Conservation (phyloP, 2,797 vertebrate species). For the Cuniculus paca region DNA sequence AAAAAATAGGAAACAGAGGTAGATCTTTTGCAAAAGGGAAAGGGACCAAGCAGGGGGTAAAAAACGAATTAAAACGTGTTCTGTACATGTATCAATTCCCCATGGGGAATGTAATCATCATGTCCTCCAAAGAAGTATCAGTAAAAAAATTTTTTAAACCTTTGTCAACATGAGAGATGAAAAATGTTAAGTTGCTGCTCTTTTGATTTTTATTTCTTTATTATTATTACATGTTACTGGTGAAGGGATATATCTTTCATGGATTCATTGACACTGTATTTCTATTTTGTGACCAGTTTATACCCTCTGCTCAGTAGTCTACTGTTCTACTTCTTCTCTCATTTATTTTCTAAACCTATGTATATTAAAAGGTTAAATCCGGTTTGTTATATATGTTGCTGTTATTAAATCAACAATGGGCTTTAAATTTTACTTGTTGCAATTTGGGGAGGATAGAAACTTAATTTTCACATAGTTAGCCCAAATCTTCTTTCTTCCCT, state of each 20-base stretch:
- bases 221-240: neutral
- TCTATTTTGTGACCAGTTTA: neutral
- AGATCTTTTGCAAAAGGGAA: neutral
- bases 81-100: neutral
- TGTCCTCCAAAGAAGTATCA: no score
- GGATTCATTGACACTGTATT: neutral
- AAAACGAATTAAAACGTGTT: neutral
- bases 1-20: neutral
- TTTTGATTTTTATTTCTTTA: neutral
- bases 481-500: neutral
- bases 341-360: neutral
- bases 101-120: neutral
- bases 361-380: neutral
- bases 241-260: neutral
- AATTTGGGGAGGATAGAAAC: neutral
- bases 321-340: neutral
- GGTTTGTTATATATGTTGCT: neutral
- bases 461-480: neutral
- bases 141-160: neutral
- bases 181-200: neutral
- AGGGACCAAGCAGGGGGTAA: no score
- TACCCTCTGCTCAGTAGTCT: neutral
- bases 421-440: neutral
- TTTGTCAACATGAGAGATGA: neutral
- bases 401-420: neutral